Evolutionary conservation across 92 coral and sea anemone species (phyloP).

Genomic region (Phenganax subtilis): DNA sequence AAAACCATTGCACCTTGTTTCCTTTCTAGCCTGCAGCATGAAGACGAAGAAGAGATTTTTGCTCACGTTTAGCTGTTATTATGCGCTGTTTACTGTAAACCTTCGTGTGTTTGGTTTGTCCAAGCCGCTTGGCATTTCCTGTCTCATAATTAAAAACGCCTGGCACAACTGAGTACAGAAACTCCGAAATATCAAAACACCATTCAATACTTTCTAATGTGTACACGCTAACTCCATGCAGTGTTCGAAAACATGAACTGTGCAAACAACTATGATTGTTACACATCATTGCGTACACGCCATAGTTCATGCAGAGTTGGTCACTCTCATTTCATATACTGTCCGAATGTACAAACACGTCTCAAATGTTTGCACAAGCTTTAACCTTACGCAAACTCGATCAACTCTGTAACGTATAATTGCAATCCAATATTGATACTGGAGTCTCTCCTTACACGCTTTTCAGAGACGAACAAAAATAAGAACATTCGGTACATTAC

Average conservation of each 20-base stretch:
- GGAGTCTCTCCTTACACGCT: too few species aligned
- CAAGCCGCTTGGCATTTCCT: constrained; percentile 24
- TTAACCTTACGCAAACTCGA: too few species aligned
- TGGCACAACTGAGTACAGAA: constrained; percentile 13
- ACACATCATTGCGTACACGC: background rate
- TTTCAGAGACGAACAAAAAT: too few species aligned
- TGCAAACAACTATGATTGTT: background rate
- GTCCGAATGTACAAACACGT: too few species aligned
- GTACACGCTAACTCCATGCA: background rate
- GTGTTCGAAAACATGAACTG: background rate
- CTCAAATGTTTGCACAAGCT: too few species aligned
- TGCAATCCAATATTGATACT: too few species aligned
- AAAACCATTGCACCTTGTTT: constrained; percentile 5
- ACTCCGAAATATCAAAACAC: too few species aligned
- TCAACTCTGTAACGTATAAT: too few species aligned
- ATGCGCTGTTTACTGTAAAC: background rate
- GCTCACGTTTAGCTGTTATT: background rate
- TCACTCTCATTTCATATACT: too few species aligned
- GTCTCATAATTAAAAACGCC: constrained; percentile 18
- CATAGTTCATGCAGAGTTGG: too few species aligned
- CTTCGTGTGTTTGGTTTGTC: constrained; percentile 26
- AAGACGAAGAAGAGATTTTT: background rate
- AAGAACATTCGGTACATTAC: too few species aligned
- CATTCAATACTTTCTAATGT: background rate
- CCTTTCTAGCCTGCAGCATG: background rate